These are phyloP conservation scores for Melieria crassipennis DNA, from an alignment of 2,888 invertebrate genomes.

Conservation along the genomic window DNA sequence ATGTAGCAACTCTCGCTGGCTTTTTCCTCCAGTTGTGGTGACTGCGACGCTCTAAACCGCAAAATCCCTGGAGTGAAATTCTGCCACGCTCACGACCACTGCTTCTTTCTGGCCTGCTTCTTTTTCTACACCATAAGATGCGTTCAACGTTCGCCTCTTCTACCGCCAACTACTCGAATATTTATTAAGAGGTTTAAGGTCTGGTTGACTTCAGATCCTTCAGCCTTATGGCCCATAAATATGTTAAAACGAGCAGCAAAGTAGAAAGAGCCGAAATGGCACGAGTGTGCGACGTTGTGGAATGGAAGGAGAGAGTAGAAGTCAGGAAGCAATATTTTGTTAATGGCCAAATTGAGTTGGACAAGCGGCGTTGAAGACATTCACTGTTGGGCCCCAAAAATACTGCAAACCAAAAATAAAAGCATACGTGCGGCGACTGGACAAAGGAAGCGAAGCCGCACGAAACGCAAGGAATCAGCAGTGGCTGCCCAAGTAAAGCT, in stretches of 20 bases:
- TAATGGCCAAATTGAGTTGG: conserved; percentile 35
- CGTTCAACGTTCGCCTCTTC: no score
- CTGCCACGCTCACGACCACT: background rate
- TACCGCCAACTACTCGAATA: no score
- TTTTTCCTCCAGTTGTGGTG: background rate
- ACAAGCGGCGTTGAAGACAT: background rate
- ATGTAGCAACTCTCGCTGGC: background rate
- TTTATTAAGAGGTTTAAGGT: no score
- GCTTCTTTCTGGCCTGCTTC: background rate
- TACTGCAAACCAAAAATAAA: no score
- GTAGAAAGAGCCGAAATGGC: no score
- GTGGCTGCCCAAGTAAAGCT: conserved; percentile 8
- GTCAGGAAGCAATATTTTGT: conserved; percentile 22
- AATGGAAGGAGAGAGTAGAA: no score
- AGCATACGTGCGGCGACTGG: no score
- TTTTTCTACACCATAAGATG: background rate
- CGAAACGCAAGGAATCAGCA: background rate
- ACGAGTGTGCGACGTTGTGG: no score
- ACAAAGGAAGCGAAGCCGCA: background rate
- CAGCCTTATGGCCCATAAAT: no score
- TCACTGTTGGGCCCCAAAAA: no score
- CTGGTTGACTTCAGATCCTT: no score
- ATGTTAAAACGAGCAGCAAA: no score
- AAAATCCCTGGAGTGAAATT: conserved; percentile 22
- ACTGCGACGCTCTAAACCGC: conserved; percentile 20